Evolutionary conservation across 2,888 invertebrate species (phyloP).

Genomic region (Chymomyza procnemis): DNA sequence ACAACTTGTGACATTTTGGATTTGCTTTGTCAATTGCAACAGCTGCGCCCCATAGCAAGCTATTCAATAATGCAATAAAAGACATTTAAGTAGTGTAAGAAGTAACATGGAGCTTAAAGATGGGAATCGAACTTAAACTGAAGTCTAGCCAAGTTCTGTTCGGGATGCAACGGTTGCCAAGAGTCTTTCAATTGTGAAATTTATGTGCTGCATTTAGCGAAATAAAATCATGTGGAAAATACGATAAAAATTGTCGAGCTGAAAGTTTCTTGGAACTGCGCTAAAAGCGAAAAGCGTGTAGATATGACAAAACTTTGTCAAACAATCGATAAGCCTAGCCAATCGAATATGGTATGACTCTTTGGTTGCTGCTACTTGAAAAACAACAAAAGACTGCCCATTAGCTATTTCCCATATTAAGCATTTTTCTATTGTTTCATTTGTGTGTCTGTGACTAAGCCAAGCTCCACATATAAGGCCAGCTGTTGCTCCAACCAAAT

Average conservation of each 20-base stretch:
- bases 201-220: slow-evolving; percentile 61
- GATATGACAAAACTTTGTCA: not conserved
- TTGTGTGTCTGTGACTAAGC: slow-evolving; percentile 20
- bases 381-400: slow-evolving; percentile 6
- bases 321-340: not conserved
- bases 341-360: not conserved
- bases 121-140: slow-evolving; percentile 21
- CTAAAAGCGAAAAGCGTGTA: not conserved
- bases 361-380: not conserved
- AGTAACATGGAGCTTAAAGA: not conserved
- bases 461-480: slow-evolving; percentile 7
- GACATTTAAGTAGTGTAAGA: slow-evolving; percentile 51
- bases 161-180: not conserved
- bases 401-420: slow-evolving; percentile 19
- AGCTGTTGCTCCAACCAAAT: slow-evolving; percentile 31
- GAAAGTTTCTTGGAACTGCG: slow-evolving; percentile 20
- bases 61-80: slow-evolving; percentile 65
- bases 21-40: slow-evolving; percentile 24
- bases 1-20: slow-evolving; percentile 57
- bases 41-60: slow-evolving; percentile 20
- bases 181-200: slow-evolving; percentile 59
- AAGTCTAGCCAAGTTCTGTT: not conserved
- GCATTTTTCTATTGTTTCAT: not conserved
- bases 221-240: slow-evolving; percentile 64
- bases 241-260: slow-evolving; percentile 56